Evolutionary conservation across 2,113 vertebrate species (phyloP).

Genomic region (Falcunculus frontatus): DNA sequence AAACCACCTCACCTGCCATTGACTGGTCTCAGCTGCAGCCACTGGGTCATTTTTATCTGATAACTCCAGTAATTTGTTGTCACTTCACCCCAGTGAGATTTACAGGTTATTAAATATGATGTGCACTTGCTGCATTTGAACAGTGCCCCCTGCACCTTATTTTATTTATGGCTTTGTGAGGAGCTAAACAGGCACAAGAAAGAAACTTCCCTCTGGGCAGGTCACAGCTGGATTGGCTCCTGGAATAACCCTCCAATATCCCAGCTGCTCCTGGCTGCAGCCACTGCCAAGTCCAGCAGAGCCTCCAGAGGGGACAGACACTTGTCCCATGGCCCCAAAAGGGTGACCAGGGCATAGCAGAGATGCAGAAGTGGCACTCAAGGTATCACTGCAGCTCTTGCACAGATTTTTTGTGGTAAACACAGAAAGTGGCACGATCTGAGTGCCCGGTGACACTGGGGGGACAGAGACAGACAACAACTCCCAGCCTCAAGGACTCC

Average conservation of each 20-base stretch:
- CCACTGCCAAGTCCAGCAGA: not conserved
- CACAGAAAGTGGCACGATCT: not conserved
- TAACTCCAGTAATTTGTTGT: not conserved
- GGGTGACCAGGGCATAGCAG: not conserved
- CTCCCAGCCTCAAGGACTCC: not conserved
- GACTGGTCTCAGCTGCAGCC: not conserved
- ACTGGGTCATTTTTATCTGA: not conserved
- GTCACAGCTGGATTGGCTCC: not conserved
- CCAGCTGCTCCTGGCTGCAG: not conserved
- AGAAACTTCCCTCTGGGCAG: not conserved
- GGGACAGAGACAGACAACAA: not conserved
- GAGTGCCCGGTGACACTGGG: rapidly evolving
- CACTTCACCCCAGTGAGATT: not conserved
- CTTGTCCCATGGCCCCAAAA: rapidly evolving
- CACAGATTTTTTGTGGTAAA: not conserved
- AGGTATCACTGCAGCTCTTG: not conserved
- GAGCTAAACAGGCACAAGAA: not conserved
- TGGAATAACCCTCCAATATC: not conserved
- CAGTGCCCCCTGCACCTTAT: not conserved
- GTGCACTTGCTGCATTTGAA: not conserved
- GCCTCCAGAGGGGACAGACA: not conserved
- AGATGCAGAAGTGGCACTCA: not conserved
- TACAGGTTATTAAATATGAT: not conserved
- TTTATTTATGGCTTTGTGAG: not conserved
- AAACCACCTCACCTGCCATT: not conserved